phyloP scores from a whole-genome alignment of 2,797 vertebrate genomes.

The Perodicticus potto region DNA sequence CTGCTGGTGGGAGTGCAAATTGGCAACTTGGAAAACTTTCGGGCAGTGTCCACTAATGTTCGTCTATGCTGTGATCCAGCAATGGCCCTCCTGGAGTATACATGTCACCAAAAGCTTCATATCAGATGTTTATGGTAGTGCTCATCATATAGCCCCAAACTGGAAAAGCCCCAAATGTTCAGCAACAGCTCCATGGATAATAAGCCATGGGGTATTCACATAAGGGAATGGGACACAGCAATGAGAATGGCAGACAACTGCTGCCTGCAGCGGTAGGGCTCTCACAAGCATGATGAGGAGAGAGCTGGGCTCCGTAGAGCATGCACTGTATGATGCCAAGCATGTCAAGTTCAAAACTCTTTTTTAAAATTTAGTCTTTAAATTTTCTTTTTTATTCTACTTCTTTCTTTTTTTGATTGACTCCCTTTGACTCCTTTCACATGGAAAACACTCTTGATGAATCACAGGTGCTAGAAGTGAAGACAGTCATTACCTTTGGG shows the following conservation, averaged over 20 bases:
- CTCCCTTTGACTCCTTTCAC: too few relatives aligned
- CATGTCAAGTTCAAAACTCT: neutral
- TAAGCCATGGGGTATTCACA: neutral
- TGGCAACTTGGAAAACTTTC: neutral
- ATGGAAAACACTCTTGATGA: neutral
- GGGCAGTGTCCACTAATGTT: neutral
- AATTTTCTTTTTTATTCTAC: too few relatives aligned
- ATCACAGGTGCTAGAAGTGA: neutral
- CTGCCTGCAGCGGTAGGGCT: neutral
- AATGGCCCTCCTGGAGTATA: rapidly evolving
- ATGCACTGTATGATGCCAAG: neutral
- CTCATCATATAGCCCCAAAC: neutral
- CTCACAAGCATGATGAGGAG: neutral
- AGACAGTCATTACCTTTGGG: neutral
- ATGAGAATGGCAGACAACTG: neutral
- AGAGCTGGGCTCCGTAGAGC: neutral
- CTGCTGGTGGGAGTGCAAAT: neutral
- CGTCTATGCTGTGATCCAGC: neutral
- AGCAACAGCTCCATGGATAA: neutral
- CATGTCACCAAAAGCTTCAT: neutral
- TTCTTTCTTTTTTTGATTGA: too few relatives aligned
- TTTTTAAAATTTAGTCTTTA: too few relatives aligned
- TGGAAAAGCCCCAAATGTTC: neutral
- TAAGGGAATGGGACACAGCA: neutral
- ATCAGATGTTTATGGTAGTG: too few relatives aligned